Percentiles rank a stretch among this genome's conserved stretches.
Evolutionary conservation across 2,888 invertebrate species (phyloP).

Genomic region (Metacarcinus magister): DNA sequence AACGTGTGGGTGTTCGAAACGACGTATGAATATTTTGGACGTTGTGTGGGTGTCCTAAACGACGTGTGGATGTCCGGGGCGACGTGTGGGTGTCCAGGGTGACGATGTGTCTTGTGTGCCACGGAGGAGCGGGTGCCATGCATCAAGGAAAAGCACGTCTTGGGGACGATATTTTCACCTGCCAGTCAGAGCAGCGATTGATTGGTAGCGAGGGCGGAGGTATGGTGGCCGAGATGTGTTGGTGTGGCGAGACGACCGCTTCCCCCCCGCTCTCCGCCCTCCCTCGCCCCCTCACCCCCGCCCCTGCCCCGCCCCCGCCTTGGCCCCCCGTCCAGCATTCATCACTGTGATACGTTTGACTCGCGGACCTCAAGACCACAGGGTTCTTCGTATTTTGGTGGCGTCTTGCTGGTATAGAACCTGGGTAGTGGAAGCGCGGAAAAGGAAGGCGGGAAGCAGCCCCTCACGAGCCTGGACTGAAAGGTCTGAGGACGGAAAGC

Average conservation of each 20-base stretch:
- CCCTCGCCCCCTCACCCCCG: background rate
- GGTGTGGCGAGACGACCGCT: slow-evolving; percentile 44
- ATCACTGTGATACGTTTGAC: slow-evolving; percentile 61
- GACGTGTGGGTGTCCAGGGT: slow-evolving; percentile 3
- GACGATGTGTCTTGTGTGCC: slow-evolving; percentile 1
- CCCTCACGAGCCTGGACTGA: background rate
- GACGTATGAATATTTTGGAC: background rate
- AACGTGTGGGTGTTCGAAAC: background rate
- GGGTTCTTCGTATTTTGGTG: background rate
- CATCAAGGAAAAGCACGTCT: slow-evolving; percentile 35
- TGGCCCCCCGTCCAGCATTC: slow-evolving; percentile 60
- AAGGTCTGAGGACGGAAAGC: background rate
- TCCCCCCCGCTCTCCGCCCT: background rate
- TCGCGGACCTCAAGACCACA: background rate
- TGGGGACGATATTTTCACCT: slow-evolving; percentile 48
- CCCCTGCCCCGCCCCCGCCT: background rate
- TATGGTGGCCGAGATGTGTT: slow-evolving; percentile 30
- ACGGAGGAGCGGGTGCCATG: background rate
- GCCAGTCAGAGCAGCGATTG: slow-evolving; percentile 45
- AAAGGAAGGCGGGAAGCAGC: background rate
- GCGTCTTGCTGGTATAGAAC: background rate
- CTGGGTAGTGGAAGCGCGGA: background rate
- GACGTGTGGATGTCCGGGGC: background rate
- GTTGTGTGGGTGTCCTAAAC: background rate
- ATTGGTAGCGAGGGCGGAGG: slow-evolving; percentile 48